A percentile compares a stretch with the other conserved stretches of the same genome.
These are phyloP conservation scores for Hecatera dysodea DNA, from an alignment of 2,888 invertebrate genomes.

Conservation along the genomic window DNA sequence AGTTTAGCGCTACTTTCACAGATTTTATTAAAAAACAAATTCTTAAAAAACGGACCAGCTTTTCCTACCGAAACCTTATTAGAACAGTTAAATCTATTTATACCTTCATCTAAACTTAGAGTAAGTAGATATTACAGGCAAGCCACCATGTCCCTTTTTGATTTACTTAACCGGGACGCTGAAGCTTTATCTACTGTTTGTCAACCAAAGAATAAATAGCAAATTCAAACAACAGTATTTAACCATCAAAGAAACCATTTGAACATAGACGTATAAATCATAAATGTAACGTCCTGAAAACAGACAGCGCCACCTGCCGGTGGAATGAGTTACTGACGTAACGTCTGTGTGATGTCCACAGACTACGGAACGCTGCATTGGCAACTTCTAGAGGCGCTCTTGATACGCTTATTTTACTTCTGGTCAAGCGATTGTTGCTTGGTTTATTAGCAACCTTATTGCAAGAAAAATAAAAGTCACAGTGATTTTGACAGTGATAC, in stretches of 20 bases:
- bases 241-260: constrained; percentile 49
- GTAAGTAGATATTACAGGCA: neutral
- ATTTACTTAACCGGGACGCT: neutral
- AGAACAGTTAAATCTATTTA: neutral
- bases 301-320: constrained; percentile 54
- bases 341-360: constrained; percentile 26
- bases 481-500: no score
- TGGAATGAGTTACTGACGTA: constrained; percentile 47
- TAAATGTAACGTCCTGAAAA: constrained; percentile 49
- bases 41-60: neutral
- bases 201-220: constrained; percentile 32
- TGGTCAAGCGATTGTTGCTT: no score
- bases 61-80: neutral
- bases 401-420: no score
- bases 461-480: no score
- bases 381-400: neutral
- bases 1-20: no score
- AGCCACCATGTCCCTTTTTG: neutral
- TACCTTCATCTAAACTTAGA: neutral
- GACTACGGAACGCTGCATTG: neutral
- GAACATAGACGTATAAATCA: constrained; percentile 45
- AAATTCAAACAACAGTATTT: constrained; percentile 25
- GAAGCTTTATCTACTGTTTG: constrained; percentile 11
- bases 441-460: no score
- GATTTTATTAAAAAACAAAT: no score